Conservation (phyloP, 2,797 vertebrate species). For the Microctenopoma stevenorrisi region DNA sequence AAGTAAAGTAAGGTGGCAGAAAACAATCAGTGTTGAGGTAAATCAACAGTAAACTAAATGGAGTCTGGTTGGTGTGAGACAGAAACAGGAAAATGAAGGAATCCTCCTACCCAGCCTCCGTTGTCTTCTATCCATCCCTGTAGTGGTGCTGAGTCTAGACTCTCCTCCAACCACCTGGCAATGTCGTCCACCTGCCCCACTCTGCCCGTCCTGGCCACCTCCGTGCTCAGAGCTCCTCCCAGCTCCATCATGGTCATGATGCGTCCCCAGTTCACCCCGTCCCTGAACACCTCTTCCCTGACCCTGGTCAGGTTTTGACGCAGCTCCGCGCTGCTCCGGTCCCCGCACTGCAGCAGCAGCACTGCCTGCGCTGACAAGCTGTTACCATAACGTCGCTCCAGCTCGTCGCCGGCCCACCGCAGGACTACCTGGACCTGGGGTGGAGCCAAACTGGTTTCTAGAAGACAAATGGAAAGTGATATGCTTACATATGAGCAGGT, state of each 20-base stretch:
- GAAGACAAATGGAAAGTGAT: background rate
- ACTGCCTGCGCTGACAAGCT: constrained; percentile 87
- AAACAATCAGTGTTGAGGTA: background rate
- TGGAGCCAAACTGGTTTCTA: background rate
- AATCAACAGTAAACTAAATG: background rate
- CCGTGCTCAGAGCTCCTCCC: constrained; percentile 89
- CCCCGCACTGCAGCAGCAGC: constrained; percentile 81
- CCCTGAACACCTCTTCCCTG: constrained; percentile 90
- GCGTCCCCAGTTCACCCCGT: constrained; percentile 93
- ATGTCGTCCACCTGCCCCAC: constrained; percentile 87
- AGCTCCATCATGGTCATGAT: constrained; percentile 93
- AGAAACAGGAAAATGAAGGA: background rate
- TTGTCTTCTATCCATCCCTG: constrained; percentile 92
- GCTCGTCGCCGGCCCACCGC: constrained; percentile 85
- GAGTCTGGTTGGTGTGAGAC: background rate
- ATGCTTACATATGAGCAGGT: too few species aligned
- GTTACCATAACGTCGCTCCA: constrained; percentile 85
- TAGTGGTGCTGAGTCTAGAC: constrained; percentile 89
- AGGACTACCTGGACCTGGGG: constrained; percentile 83
- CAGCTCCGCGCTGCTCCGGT: constrained; percentile 61
- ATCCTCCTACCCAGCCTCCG: constrained; percentile 91
- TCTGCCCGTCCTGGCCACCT: constrained; percentile 88
- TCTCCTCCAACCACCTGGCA: constrained; percentile 91
- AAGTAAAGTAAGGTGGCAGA: too few species aligned
- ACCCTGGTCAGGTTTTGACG: constrained; percentile 84